Evolutionary conservation across 1,140 invertebrate genomes (phyloP), one percentile per base, ranked within the genome.

Genomic region (Hycleus cichorii): DNA sequence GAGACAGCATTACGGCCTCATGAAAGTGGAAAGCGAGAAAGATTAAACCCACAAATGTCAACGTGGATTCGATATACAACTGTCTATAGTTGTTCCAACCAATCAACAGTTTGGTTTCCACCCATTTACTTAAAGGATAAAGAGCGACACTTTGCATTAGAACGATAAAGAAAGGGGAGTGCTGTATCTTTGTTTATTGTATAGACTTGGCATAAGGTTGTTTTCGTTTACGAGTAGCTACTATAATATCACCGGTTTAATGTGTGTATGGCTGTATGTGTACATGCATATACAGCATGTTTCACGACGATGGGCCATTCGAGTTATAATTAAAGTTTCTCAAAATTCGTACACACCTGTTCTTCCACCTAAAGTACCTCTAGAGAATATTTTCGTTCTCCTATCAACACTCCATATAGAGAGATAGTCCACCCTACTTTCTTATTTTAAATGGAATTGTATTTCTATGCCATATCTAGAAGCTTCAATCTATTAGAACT

Each of bases 91-190:
- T 32, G 42, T 50, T 46, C 39, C 49, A 38, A 49, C 66, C 63
- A 67, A 67, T 68, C 7, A 58, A 7, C 32, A 24, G n/a, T 25
- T 11, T n/a, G 54, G 47, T 50, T 49, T 45, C 51, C 67, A 67
- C 70, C 70, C 64, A 62, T 68, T 70, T 72, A 70, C 70, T 72
- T 72, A 66, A 64, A 62, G 70, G 68, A 72, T 70, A 70, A 72
- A 71, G 65, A 67, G 64, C 64, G 64, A 69, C 69, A 70, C 67
- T 69, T 68, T 62, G 62, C 52, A 24, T 65, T 59, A 67, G 67
- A 58, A 58, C 60, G 65, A 69, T 66, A 67, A 69, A 60, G 65
- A 64, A 64, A 58, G 59, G 32, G 45, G 56, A 47, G 47, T 38
- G 40, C 12, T 52, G 57, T 68, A 60, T 60, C 48, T 54, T 26